These are phyloP conservation scores for Chaunax sp. DNA, from an alignment of 2,797 vertebrate species.

Conservation along the genomic window DNA sequence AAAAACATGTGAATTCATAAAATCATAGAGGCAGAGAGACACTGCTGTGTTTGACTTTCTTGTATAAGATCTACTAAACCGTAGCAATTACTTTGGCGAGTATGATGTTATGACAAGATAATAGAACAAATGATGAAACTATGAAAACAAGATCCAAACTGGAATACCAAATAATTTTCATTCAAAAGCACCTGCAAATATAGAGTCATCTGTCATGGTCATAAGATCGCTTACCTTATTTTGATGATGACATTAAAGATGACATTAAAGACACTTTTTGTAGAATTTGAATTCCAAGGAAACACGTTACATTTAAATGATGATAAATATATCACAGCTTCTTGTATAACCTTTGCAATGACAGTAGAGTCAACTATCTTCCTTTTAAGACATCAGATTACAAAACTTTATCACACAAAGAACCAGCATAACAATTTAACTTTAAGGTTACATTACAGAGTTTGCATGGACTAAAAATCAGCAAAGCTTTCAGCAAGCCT, in stretches of 20 bases:
- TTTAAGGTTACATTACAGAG: slow-evolving; percentile 36
- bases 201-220: too few species aligned
- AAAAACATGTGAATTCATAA: background rate
- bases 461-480: slow-evolving; percentile 39
- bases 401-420: slow-evolving; percentile 27
- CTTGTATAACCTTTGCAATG: background rate
- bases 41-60: background rate
- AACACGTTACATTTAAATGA: background rate
- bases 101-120: background rate
- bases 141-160: background rate
- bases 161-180: background rate
- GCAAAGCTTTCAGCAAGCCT: slow-evolving; percentile 46
- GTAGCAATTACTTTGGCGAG: background rate
- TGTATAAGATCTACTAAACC: too few species aligned
- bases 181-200: background rate
- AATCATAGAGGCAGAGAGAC: background rate
- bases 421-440: slow-evolving; percentile 16
- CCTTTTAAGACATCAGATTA: slow-evolving; percentile 18
- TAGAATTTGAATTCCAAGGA: background rate
- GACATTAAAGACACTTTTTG: too few species aligned
- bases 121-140: background rate
- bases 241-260: background rate
- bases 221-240: background rate
- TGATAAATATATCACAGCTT: background rate
- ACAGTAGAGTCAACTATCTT: background rate